These are phyloP conservation scores for Choristoneura fumiferana DNA, from an alignment of 1,140 invertebrate species.

Conservation along the genomic window DNA sequence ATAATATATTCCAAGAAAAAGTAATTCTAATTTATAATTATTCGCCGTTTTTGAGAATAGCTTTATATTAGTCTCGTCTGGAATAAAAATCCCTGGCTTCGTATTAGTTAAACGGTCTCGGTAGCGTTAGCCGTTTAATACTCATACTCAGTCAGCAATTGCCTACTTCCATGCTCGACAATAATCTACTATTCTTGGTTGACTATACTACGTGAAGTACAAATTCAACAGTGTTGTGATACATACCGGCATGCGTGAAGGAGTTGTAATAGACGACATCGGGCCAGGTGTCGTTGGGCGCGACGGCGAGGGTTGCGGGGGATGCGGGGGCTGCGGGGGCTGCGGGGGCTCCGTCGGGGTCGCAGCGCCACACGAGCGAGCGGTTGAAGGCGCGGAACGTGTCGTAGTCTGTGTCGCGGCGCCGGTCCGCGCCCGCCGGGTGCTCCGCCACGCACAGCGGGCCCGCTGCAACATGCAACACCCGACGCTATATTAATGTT, in stretches of 20 bases:
- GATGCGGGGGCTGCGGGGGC: conserved; percentile 80
- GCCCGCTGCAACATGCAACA: conserved; percentile 80
- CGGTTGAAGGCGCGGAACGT: conserved; percentile 92
- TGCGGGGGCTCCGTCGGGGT: conserved; percentile 68
- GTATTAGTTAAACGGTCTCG: too few species aligned
- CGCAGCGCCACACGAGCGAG: conserved; percentile 84
- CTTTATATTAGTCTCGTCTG: too few species aligned
- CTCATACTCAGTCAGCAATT: too few species aligned
- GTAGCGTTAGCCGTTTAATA: too few species aligned
- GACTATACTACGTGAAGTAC: too few species aligned
- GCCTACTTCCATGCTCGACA: too few species aligned
- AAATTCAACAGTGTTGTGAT: background rate
- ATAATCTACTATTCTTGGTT: too few species aligned
- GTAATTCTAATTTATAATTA: too few species aligned
- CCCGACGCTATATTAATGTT: too few species aligned
- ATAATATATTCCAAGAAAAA: too few species aligned
- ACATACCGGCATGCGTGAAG: conserved; percentile 84
- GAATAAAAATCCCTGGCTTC: too few species aligned
- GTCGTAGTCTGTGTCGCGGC: conserved; percentile 87
- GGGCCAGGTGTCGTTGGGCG: conserved; percentile 94
- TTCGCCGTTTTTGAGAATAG: too few species aligned
- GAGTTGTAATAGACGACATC: conserved; percentile 96
- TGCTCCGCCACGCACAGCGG: conserved; percentile 88
- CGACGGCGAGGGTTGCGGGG: conserved; percentile 87
- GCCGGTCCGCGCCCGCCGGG: conserved; percentile 81